Conservation (phyloP, 2,888 invertebrate genomes). For the Dusona sp. region DNA sequence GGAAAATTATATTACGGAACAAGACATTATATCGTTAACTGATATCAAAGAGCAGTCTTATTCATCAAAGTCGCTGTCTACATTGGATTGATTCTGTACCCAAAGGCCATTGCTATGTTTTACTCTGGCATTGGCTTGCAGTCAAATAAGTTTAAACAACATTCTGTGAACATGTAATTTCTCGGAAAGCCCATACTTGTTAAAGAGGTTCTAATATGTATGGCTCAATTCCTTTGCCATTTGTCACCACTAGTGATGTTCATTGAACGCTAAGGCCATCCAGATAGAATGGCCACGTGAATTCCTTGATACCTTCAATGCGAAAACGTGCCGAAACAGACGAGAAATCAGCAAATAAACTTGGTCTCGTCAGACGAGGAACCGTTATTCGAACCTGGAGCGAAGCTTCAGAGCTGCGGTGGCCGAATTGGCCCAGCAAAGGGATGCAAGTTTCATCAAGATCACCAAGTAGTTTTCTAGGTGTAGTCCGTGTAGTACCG, state of each 20-base stretch:
- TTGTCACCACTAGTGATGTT: constrained; percentile 16
- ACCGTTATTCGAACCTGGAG: constrained; percentile 16
- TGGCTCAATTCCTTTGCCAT: neutral
- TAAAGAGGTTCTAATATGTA: constrained; percentile 38
- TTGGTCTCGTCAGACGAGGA: constrained; percentile 34
- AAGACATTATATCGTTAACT: neutral
- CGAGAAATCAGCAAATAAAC: constrained; percentile 45
- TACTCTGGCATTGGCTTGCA: neutral
- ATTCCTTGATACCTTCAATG: constrained; percentile 35
- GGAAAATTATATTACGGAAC: neutral
- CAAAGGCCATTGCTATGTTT: neutral
- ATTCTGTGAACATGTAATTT: constrained; percentile 27
- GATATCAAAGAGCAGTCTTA: too few relatives aligned
- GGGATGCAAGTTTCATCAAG: constrained; percentile 64
- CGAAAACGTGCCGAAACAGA: constrained; percentile 16
- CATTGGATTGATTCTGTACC: too few relatives aligned
- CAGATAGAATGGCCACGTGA: constrained; percentile 8
- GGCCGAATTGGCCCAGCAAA: constrained; percentile 50
- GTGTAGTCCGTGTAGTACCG: constrained; percentile 12
- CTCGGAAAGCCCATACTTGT: constrained; percentile 23
- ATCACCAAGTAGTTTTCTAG: constrained; percentile 46
- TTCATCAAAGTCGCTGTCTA: neutral
- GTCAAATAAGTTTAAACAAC: neutral
- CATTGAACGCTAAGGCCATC: neutral
- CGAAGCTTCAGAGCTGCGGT: constrained; percentile 49